Evolutionary conservation across 2,797 vertebrate genomes (phyloP).

Genomic region (Margarornis squamiger): DNA sequence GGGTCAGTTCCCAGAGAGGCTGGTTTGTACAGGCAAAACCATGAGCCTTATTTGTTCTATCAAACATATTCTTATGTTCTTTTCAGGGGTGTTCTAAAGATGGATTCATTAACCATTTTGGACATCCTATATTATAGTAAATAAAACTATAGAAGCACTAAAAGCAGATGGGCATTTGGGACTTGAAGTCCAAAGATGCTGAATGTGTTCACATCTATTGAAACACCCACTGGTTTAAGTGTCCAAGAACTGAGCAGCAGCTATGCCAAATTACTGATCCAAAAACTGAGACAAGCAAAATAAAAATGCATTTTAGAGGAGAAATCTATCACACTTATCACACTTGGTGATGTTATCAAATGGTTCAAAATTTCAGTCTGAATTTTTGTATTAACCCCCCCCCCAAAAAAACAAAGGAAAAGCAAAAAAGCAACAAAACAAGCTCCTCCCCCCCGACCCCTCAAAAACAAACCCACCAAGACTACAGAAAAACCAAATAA

Average conservation of each 20-base stretch:
- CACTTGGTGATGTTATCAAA: background rate
- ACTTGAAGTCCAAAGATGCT: background rate
- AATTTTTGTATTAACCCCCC: background rate
- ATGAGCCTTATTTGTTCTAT: background rate
- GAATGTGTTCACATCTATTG: background rate
- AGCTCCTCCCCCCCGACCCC: accelerated
- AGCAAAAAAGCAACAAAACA: background rate
- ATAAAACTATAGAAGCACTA: background rate
- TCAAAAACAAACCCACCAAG: background rate
- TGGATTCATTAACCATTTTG: background rate
- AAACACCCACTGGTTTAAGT: background rate
- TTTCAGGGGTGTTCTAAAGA: background rate
- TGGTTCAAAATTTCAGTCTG: background rate
- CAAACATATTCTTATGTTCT: background rate
- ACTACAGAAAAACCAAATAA: background rate
- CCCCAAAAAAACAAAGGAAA: background rate
- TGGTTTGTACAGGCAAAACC: background rate
- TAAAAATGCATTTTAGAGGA: background rate
- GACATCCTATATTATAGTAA: background rate
- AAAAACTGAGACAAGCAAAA: background rate
- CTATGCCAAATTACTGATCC: background rate
- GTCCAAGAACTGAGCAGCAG: background rate
- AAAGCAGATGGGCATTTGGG: background rate
- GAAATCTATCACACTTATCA: background rate
- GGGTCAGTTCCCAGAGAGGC: background rate